A percentile compares a stretch with the other conserved stretches of the same genome.
phyloP scores from a whole-genome alignment of 2,888 invertebrate genomes.

The Lasioglossum villosulum region DNA sequence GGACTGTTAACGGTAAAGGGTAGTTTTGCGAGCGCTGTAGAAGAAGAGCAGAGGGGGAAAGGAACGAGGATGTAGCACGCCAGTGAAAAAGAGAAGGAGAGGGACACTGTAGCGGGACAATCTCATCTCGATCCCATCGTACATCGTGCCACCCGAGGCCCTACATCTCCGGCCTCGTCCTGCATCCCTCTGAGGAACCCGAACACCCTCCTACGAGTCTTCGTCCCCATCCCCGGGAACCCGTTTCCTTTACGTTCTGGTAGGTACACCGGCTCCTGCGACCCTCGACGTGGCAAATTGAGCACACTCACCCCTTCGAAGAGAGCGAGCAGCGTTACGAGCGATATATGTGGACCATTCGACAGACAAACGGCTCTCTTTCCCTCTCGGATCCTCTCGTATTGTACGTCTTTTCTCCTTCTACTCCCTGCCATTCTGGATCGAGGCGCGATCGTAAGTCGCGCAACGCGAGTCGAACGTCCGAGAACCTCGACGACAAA shows the following conservation, averaged over 20 bases:
- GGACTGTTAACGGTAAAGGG: constrained; percentile 80
- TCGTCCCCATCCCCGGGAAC: constrained; percentile 19
- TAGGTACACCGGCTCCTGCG: constrained; percentile 76
- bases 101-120: constrained; percentile 80
- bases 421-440: constrained; percentile 18
- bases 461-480: constrained; percentile 26
- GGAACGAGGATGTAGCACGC: constrained; percentile 35
- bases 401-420: constrained; percentile 50
- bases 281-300: constrained; percentile 83
- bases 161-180: constrained; percentile 80
- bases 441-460: constrained; percentile 48
- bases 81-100: constrained; percentile 42
- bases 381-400: constrained; percentile 44
- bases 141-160: constrained; percentile 83
- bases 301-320: constrained; percentile 79
- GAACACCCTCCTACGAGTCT: constrained; percentile 64
- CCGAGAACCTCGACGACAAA: background rate
- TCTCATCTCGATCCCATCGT: constrained; percentile 84
- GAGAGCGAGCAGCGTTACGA: constrained; percentile 74
- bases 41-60: constrained; percentile 46
- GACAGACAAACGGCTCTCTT: constrained; percentile 79
- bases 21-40: constrained; percentile 73
- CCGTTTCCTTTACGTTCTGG: constrained; percentile 71
- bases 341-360: constrained; percentile 81
- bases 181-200: constrained; percentile 72